Evolutionary conservation across 2,888 invertebrate genomes (phyloP).

Genomic region (Bombyx huttoni): DNA sequence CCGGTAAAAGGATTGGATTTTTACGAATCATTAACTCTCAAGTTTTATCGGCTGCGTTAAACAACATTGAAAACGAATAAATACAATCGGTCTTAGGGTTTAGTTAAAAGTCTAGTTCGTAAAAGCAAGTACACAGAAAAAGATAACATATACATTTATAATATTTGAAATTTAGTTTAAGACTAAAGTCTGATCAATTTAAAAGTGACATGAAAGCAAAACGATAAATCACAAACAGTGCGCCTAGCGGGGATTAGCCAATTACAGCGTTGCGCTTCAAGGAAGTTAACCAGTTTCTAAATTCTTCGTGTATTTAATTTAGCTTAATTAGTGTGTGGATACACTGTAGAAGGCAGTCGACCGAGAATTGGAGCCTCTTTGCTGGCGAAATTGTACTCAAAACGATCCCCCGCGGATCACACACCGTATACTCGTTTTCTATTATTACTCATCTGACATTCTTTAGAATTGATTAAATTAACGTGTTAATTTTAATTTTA

Average conservation of each 20-base stretch:
- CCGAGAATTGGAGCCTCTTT: constrained; percentile 62
- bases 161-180: background rate
- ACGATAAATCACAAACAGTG: constrained; percentile 57
- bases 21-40: no score
- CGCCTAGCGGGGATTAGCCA: constrained; percentile 57
- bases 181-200: background rate
- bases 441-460: constrained; percentile 5
- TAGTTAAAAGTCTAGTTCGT: no score
- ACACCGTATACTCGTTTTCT: constrained; percentile 9
- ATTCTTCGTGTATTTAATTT: constrained; percentile 71
- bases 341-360: constrained; percentile 55
- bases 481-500: background rate
- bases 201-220: background rate
- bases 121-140: no score
- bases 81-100: no score
- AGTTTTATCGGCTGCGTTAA: no score
- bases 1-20: no score
- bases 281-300: constrained; percentile 71
- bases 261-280: constrained; percentile 69
- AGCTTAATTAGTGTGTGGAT: constrained; percentile 67
- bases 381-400: constrained; percentile 51
- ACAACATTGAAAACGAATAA: no score
- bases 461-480: constrained; percentile 17
- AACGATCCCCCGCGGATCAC: constrained; percentile 47
- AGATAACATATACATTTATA: no score